Evolutionary conservation across 2,888 invertebrate genomes (phyloP), one percentile per base, ranked within the genome.

Genomic region (Parnassius orleans): DNA sequence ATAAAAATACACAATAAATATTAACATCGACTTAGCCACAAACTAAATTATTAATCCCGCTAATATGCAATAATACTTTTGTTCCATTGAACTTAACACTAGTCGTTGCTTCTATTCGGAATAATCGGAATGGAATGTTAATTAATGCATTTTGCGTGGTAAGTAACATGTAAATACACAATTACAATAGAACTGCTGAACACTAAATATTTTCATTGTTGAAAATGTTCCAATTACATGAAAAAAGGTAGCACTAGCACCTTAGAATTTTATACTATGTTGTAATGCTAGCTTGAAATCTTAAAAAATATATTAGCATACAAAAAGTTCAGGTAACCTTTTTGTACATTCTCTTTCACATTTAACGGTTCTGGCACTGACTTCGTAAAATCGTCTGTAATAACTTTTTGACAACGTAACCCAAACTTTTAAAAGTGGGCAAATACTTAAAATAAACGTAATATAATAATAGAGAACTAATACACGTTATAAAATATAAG

Each of bases 1-100:
- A 90, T 87, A 91, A 91, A 90, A 91, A 91, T 90, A 90, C 88
- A 86, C 83, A 88, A 89, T 90, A 90, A 90, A 90, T 90, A 90
- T 90, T 83, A 89, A 90, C 86, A 83, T 82, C 76, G 80, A 87
- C 87, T 85, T 87, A 86, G 88, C 87, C 81, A 86, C 70, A 71
- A 73, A 72, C 71, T 79, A 80, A 84, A 81, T 73, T 74, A 80
- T 75, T 78, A 79, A 79, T 76, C 77, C 80, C 80, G 88, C 87
- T 87, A 84, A 86, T 81, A 83, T 85, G 83, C 83, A 85, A 83
- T 90, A 91, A 88, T 90, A 89, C 89, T 90, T 88, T 69, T 63
- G 66, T 65, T 66, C 85, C 72, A 81, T 82, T 84, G 81, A 80
- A 78, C 80, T 84, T 86, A 87, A 87, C 74, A 73, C 73, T 80